Conservation (phyloP, 2,888 invertebrate species). For the Calameuta pallipes region DNA sequence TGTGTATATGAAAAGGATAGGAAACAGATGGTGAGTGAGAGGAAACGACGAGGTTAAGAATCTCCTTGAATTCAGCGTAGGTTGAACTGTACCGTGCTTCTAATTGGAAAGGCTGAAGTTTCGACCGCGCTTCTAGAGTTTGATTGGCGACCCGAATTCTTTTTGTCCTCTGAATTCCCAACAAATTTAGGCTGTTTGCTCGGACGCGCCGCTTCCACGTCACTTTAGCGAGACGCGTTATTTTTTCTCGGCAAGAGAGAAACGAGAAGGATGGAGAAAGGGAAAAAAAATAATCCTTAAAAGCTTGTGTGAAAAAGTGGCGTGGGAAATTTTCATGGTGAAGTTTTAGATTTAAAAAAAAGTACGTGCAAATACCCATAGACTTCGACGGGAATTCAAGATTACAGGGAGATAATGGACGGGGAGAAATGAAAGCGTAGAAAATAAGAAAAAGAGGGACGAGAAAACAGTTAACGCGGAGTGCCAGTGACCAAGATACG, state of each 20-base stretch:
- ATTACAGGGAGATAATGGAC: background rate
- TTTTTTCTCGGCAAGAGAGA: background rate
- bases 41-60: conserved; percentile 16
- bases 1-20: background rate
- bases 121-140: background rate
- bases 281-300: background rate
- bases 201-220: background rate
- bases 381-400: background rate
- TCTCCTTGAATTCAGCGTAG: conserved; percentile 13
- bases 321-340: background rate
- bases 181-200: background rate
- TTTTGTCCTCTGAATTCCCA: background rate
- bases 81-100: conserved; percentile 5
- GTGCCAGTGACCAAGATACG: background rate
- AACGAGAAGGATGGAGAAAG: background rate
- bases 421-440: background rate
- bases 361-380: background rate
- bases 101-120: background rate
- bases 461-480: background rate
- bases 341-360: background rate
- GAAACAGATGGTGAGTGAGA: background rate
- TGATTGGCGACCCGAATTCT: background rate
- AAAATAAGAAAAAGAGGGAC: conserved; percentile 17
- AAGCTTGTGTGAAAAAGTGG: background rate
- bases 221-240: background rate